phyloP scores from a whole-genome alignment of 1,140 invertebrate species.

The Dinothrombium tinctorium region DNA sequence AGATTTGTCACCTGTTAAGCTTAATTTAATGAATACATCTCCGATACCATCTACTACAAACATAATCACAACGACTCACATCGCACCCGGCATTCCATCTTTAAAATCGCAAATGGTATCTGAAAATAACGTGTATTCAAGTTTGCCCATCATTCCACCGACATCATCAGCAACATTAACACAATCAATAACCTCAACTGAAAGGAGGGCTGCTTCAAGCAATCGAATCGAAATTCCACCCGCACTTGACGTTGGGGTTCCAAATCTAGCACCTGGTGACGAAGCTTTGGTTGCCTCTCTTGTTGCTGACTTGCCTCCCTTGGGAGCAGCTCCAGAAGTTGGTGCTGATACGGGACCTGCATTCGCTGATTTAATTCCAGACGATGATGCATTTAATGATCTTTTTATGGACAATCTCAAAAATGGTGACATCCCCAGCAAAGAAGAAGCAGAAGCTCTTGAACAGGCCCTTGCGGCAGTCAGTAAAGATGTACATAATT shows the following conservation, averaged over 20 bases:
- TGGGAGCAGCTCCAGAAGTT: background rate
- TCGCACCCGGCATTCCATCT: background rate
- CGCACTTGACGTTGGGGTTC: background rate
- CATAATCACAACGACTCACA: background rate
- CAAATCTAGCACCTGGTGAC: background rate
- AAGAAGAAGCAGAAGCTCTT: conserved; percentile 55
- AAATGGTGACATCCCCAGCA: conserved; percentile 31
- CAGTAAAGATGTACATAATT: conserved; percentile 15
- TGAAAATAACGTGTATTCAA: too few species aligned
- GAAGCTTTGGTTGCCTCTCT: conserved; percentile 8
- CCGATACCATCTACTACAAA: background rate
- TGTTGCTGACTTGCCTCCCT: conserved; percentile 5
- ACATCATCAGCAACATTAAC: background rate
- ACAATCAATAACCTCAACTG: background rate
- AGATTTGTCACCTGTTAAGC: background rate
- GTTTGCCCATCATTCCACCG: background rate
- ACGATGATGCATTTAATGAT: conserved; percentile 59
- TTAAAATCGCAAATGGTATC: background rate
- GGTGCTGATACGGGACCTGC: background rate
- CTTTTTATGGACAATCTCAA: conserved; percentile 40
- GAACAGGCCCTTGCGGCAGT: conserved; percentile 57
- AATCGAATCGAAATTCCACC: background rate
- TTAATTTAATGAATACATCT: background rate
- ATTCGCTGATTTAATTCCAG: conserved; percentile 44
- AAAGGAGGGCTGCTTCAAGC: background rate